Evolutionary conservation across 1,140 invertebrate species (phyloP).

Genomic region (Acromyrmex echinatior): DNA sequence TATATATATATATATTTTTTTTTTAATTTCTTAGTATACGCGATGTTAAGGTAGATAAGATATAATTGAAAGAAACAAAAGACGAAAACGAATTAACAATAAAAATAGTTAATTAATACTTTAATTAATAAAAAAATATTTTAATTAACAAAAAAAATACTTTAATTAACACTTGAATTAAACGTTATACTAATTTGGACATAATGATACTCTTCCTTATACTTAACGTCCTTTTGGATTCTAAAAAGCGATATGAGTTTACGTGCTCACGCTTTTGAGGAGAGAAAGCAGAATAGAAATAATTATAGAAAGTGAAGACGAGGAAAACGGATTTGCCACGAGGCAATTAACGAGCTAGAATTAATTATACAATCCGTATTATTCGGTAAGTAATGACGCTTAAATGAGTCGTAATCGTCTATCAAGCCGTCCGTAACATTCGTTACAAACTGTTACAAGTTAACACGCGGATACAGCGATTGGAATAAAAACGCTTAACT

Average conservation of each 20-base stretch:
- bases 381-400: slow-evolving; percentile 3
- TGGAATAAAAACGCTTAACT: neutral
- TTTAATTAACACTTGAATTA: slow-evolving; percentile 9
- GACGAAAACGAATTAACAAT: neutral
- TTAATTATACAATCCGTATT: slow-evolving; percentile 33
- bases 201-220: neutral
- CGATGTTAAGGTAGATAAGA: neutral
- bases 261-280: slow-evolving; percentile 15
- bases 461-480: neutral
- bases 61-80: neutral
- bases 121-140: neutral
- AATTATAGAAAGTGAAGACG: slow-evolving; percentile 33
- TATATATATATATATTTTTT: neutral
- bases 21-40: neutral
- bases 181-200: neutral
- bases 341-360: slow-evolving; percentile 27
- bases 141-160: neutral
- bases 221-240: neutral
- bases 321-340: slow-evolving; percentile 4
- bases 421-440: neutral
- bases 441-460: neutral
- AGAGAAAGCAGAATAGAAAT: slow-evolving; percentile 45
- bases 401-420: neutral
- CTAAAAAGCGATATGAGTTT: neutral
- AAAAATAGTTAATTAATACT: neutral